Base-by-base conservation (phyloP, 2,888 invertebrate species). In the Petrolisthes manimaculis region DNA sequence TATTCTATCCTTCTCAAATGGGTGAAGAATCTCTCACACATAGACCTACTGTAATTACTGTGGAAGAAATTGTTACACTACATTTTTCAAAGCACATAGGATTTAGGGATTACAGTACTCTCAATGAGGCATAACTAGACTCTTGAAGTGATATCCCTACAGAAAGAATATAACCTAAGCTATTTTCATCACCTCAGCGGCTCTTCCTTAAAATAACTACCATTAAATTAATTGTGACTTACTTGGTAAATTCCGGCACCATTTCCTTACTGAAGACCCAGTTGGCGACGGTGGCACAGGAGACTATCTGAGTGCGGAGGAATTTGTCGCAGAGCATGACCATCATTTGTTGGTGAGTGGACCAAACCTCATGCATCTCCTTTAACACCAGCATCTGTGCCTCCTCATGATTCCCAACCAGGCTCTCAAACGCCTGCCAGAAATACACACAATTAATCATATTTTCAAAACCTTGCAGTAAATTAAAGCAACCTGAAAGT, bases 221-320 rank as follows among this genome's bases (percentile, higher is more conserved):
- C 37, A 37, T 37, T 37, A 37, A 37, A 37, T 37, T 37, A 2
- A 37, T 37, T 55, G 80, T 79, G 56, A 92, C 93, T 92, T 92
- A 95, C 95, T 95, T 95, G 0, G 98, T 98, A 93, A 99, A 98
- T 93, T 96, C 97, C 0, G 95, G 94, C 24, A 95, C 95, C 98
- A 99, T 98, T 93, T 97, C 97, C 93, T 97, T 97, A 5, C 98
- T 97, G 94, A 99, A 99, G 91, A 99, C 96, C 99, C 99, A 99
- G 92, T 97, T 98, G 80, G 99, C 98, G 18, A 99, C 98, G 0
- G 98, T 97, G 86, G 97, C 97, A 93, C 98, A 98, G 93, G 99
- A 98, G 84, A 99, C 97, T 85, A 99, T 96, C 93, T 98, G 98
- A 53, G 98, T 98, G 94, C 99, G 99, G 74, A 99, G 94, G 94